These are phyloP conservation scores for Periparus ater DNA, from an alignment of 2,797 vertebrate genomes.

Conservation along the genomic window DNA sequence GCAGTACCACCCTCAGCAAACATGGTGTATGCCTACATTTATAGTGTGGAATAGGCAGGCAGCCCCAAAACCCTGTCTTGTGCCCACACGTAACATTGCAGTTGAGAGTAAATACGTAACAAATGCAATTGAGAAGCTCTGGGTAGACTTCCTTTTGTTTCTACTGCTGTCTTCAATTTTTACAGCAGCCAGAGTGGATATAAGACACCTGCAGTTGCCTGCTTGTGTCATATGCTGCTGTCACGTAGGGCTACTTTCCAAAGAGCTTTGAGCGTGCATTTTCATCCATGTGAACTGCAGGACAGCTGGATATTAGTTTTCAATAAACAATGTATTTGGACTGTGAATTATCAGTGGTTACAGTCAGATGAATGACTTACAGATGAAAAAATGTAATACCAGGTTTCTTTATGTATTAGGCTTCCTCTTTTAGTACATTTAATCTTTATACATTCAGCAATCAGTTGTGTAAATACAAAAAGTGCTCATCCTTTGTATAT, in stretches of 20 bases:
- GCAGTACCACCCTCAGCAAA: background rate
- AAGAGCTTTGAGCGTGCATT: background rate
- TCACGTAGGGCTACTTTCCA: background rate
- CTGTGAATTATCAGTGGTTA: background rate
- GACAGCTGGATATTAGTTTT: background rate
- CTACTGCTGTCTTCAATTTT: background rate
- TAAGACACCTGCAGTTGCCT: background rate
- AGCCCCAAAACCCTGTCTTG: background rate
- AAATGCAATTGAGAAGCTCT: background rate
- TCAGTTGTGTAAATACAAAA: background rate
- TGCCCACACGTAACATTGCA: background rate
- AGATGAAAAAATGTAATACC: background rate
- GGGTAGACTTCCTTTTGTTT: background rate
- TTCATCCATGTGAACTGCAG: background rate
- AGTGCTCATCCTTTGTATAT: fast-evolving
- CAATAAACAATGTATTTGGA: background rate
- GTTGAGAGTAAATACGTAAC: background rate
- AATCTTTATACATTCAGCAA: background rate
- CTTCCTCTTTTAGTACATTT: background rate
- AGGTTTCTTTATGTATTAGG: background rate
- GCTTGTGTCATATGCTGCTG: background rate
- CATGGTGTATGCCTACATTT: fast-evolving
- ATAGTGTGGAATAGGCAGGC: background rate
- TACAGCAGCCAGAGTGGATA: background rate
- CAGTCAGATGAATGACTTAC: background rate